A percentile compares a stretch with the other conserved stretches of the same genome.
These are phyloP conservation scores for Hippasteria phrygiana DNA, from an alignment of 53 echinoderm and acorn worm genomes.

Conservation along the genomic window DNA sequence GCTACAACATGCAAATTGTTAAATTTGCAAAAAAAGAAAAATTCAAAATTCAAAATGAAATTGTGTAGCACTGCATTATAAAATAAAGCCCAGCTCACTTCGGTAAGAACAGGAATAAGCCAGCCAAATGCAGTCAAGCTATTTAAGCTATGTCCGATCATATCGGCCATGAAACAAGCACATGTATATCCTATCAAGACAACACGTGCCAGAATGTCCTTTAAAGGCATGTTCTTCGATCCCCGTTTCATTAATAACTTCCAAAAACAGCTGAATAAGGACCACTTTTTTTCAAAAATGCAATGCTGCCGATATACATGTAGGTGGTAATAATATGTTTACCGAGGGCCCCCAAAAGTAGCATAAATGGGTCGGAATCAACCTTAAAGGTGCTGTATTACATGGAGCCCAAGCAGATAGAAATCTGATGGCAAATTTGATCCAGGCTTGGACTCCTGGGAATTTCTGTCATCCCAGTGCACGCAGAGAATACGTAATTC, in stretches of 20 bases:
- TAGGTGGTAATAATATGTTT: constrained; percentile 4
- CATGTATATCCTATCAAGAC: background rate
- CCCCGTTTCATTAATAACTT: background rate
- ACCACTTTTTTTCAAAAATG: too few species aligned
- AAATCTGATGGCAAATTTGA: constrained; percentile 54
- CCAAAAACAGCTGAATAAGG: background rate
- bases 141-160: background rate
- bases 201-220: background rate
- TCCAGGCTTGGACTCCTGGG: constrained; percentile 28
- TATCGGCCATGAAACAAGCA: background rate
- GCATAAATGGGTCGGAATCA: constrained; percentile 35
- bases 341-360: background rate
- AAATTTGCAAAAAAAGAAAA: too few species aligned
- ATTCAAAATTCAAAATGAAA: too few species aligned
- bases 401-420: constrained; percentile 14
- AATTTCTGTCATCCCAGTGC: constrained; percentile 41
- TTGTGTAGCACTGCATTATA: too few species aligned
- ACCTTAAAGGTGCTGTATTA: constrained; percentile 26
- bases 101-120: too few species aligned
- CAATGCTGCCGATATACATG: background rate
- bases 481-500: constrained; percentile 57
- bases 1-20: too few species aligned
- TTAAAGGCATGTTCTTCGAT: background rate
- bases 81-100: too few species aligned
- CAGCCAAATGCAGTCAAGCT: background rate